These are phyloP conservation scores for Glyptemys insculpta DNA, from an alignment of 2,797 vertebrate genomes.

Conservation along the genomic window DNA sequence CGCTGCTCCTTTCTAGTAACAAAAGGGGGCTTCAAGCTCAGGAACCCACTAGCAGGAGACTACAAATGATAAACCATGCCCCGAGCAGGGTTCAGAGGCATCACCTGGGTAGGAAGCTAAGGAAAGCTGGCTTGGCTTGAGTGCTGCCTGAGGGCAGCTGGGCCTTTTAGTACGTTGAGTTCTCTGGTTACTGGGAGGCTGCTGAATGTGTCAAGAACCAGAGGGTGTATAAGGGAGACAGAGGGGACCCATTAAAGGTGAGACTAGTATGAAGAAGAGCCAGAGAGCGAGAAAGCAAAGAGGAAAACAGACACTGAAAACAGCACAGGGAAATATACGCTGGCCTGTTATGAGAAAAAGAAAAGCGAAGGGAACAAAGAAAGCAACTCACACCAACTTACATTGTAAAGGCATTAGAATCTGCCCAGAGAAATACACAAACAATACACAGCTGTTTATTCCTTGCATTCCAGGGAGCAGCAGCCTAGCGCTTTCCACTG, in stretches of 20 bases:
- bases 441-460: neutral
- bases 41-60: neutral
- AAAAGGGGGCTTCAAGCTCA: neutral
- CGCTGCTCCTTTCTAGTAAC: neutral
- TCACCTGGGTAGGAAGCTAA: neutral
- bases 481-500: neutral
- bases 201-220: neutral
- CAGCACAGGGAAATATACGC: too few species aligned
- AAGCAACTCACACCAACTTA: neutral
- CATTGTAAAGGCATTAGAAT: neutral
- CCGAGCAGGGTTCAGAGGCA: neutral
- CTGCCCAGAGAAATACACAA: neutral
- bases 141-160: neutral
- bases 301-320: neutral
- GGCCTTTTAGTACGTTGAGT: neutral
- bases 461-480: neutral
- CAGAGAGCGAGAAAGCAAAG: neutral
- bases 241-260: neutral
- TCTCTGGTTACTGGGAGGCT: neutral
- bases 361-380: neutral
- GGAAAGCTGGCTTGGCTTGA: neutral
- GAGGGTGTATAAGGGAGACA: neutral
- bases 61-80: neutral
- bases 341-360: neutral
- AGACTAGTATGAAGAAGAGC: neutral